Percentiles rank a stretch among this genome's conserved stretches.
Evolutionary conservation across 2,797 vertebrate genomes (phyloP).

Genomic region (Danio albolineatus): DNA sequence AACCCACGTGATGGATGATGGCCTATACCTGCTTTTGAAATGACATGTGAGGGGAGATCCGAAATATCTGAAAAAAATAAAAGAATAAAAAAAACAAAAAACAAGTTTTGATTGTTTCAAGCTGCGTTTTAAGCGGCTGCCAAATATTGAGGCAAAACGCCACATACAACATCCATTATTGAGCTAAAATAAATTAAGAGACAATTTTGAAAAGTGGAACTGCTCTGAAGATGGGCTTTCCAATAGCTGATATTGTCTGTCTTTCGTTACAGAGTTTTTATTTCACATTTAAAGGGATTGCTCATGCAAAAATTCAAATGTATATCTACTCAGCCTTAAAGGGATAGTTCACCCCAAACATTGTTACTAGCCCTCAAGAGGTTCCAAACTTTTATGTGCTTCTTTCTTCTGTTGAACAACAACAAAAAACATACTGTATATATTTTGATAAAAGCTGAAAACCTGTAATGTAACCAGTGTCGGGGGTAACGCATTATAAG

Average conservation of each 20-base stretch:
- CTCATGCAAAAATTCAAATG: no score
- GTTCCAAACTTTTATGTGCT: no score
- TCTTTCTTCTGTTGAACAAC: no score
- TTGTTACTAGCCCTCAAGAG: no score
- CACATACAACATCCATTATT: constrained; percentile 30
- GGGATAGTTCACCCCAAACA: no score
- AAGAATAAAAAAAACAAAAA: not conserved
- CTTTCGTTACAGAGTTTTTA: no score
- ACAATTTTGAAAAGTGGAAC: not conserved
- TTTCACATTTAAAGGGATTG: not conserved
- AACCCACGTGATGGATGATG: constrained; percentile 53
- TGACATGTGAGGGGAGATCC: constrained; percentile 33
- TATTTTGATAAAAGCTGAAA: no score
- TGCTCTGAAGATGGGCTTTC: not conserved
- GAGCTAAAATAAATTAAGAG: constrained; percentile 2
- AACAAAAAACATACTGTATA: no score
- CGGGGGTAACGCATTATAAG: no score
- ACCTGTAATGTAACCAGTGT: no score
- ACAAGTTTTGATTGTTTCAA: constrained; percentile 53
- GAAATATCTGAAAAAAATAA: constrained; percentile 26
- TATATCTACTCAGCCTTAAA: no score
- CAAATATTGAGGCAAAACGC: constrained; percentile 34
- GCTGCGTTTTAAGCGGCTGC: constrained; percentile 22
- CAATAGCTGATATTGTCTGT: not conserved
- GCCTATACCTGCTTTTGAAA: constrained; percentile 39